Evolutionary conservation across 2,888 invertebrate genomes (phyloP).

Genomic region (Phrixothrix hirtus): DNA sequence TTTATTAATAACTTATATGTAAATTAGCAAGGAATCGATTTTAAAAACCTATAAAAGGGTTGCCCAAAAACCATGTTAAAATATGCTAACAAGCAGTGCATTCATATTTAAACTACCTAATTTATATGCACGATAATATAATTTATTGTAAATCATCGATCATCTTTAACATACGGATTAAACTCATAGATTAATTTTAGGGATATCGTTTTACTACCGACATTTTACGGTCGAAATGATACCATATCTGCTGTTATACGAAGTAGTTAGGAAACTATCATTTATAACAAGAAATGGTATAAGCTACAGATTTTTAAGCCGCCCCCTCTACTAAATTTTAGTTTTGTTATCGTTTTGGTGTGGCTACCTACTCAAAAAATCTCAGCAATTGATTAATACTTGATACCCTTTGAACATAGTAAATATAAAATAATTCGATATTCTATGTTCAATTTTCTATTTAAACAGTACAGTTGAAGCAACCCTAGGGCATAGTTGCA

Average conservation of each 20-base stretch:
- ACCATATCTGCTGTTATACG: no score
- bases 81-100: slow-evolving; percentile 33
- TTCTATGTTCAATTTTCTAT: no score
- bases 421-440: no score
- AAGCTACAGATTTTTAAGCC: no score
- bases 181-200: slow-evolving; percentile 11
- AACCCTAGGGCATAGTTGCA: slow-evolving; percentile 14
- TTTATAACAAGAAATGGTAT: no score
- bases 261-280: no score
- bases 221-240: no score
- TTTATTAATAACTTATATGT: slow-evolving; percentile 26
- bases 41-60: slow-evolving; percentile 30
- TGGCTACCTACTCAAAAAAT: no score
- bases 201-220: slow-evolving; percentile 7
- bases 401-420: no score
- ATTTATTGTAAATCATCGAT: slow-evolving; percentile 28
- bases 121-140: slow-evolving; percentile 23
- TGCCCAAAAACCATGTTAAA: slow-evolving; percentile 35
- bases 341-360: no score
- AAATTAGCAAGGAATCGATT: slow-evolving; percentile 27
- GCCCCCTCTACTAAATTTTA: no score
- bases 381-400: no score
- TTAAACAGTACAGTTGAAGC: neutral
- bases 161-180: slow-evolving; percentile 25
- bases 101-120: slow-evolving; percentile 34